Base-by-base conservation (phyloP, 53 echinoderm and acorn worm species). In the Hippasteria phrygiana region DNA sequence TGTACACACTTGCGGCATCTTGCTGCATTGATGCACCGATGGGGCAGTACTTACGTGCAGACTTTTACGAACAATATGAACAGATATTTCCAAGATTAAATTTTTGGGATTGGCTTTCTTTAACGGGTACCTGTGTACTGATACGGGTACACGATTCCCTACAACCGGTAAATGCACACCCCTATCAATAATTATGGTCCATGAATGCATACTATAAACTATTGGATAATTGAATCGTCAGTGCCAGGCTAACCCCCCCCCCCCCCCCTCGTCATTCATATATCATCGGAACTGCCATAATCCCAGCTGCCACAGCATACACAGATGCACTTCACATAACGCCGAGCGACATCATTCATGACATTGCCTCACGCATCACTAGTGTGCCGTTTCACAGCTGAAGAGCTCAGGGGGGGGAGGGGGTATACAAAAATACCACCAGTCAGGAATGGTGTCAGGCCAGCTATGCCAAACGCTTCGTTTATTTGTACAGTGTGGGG, bases 401-500 rank as follows among this genome's bases (percentile, higher is more conserved):
- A 1, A 10, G 32, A 24, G 64, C 10, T 63, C 29, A 63, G 28
- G 28, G 32, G 32, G 3, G n/a, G 32, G 28, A 24, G 26, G 63
- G 31, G 64, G 64, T n/a, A 28, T 11, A 63, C 2, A 63, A 11
- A 53, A 48, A 77, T 77, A 33, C 77, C 35, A 2, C 53, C 10
- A 62, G 64, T 27, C 45, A 28, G 78, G 24, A 46, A 13, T 18
- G 27, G 32, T 62, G 9, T 41, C n/a, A 14, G 26, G 12, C 43
- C 14, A 63, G 65, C 65, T 62, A 81, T 64, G 55, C 62, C 63
- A 81, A 64, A 63, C 81, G 7, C 64, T 81, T 56, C 82, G 45
- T 81, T 81, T 65, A 81, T 81, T 81, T 81, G 82, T 65, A 65
- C 63, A 81, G 82, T 27, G 45, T 27, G 16, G 20, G 65, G 82